These are phyloP conservation scores for Sinhomidia bicolor DNA, from an alignment of 2,888 invertebrate species.

Conservation along the genomic window DNA sequence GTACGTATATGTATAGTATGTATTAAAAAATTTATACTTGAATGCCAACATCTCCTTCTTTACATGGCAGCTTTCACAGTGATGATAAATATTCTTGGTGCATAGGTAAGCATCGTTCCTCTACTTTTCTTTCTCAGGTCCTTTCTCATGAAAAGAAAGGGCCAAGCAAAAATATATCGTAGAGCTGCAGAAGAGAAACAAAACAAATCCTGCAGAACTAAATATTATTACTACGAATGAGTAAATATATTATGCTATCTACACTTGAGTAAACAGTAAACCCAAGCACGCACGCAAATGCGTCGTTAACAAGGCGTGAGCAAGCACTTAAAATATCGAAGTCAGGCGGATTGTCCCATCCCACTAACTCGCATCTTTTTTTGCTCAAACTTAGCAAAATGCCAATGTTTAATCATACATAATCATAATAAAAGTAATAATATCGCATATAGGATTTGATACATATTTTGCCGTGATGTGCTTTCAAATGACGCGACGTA, in stretches of 20 bases:
- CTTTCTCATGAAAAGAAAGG: no score
- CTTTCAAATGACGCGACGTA: not conserved
- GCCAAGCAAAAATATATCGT: not conserved
- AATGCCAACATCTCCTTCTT: no score
- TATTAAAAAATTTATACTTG: no score
- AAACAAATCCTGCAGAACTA: slow-evolving; percentile 4
- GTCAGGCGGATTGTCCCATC: not conserved
- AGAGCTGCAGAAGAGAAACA: no score
- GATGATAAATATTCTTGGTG: slow-evolving; percentile 5
- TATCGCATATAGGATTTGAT: slow-evolving; percentile 40
- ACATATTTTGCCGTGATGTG: slow-evolving; percentile 22
- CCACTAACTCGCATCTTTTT: not conserved
- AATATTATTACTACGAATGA: not conserved
- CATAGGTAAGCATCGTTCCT: not conserved
- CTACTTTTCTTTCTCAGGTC: not conserved
- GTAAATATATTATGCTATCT: not conserved
- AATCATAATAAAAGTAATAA: slow-evolving; percentile 30
- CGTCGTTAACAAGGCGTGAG: slow-evolving; percentile 45
- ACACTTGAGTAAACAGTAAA: no score
- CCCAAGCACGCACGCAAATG: slow-evolving; percentile 22
- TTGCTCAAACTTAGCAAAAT: not conserved
- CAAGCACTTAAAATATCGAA: slow-evolving; percentile 57
- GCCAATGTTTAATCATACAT: no score
- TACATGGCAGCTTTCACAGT: no score
- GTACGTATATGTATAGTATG: no score